These are phyloP conservation scores for Stegodyphus dumicola DNA, from an alignment of 1,140 invertebrate species.

Conservation along the genomic window DNA sequence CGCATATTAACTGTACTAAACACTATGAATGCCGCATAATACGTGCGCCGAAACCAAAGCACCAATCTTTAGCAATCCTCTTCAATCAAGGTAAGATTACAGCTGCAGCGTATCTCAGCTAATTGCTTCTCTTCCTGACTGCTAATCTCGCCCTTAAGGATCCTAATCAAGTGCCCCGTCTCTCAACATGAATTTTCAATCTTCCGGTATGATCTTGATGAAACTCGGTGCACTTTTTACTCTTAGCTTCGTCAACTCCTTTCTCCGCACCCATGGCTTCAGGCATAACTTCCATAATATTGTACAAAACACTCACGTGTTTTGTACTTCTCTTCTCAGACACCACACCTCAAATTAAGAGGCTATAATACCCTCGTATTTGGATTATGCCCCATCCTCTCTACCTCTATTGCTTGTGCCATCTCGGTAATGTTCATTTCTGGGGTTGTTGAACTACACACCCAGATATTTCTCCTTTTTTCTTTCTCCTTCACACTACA, in stretches of 20 bases:
- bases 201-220: slow-evolving; percentile 26
- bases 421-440: slow-evolving; percentile 42
- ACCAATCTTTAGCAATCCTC: no score
- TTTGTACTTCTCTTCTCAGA: slow-evolving; percentile 11
- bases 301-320: slow-evolving; percentile 53
- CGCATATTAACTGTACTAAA: no score
- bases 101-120: no score
- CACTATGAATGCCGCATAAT: no score
- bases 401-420: not conserved
- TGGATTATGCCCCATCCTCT: slow-evolving; percentile 29
- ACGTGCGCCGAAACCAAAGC: no score
- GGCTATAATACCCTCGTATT: slow-evolving; percentile 50
- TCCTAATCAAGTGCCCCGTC: not conserved
- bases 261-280: slow-evolving; percentile 43
- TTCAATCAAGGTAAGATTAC: no score
- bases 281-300: slow-evolving; percentile 18
- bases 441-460: slow-evolving; percentile 47
- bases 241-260: not conserved
- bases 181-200: not conserved
- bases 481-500: not conserved
- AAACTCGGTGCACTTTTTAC: slow-evolving; percentile 44
- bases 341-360: slow-evolving; percentile 58
- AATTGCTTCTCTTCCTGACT: not conserved
- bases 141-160: not conserved
- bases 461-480: slow-evolving; percentile 28